Base-by-base conservation (phyloP, 1,140 invertebrate species). In the Lucilia sericata region DNA sequence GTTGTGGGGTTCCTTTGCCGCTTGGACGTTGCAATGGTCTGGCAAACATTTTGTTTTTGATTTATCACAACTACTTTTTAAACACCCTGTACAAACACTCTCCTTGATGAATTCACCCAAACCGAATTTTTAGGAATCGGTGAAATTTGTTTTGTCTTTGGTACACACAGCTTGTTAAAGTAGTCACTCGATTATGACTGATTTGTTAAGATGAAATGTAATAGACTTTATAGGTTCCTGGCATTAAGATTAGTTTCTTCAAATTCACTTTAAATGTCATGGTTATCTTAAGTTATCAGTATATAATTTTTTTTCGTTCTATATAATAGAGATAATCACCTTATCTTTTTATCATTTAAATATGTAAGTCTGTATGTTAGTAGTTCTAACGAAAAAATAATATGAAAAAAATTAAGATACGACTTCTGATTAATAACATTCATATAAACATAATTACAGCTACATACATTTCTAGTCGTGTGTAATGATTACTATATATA, bases 21-120 rank as follows among this genome's bases (percentile, higher is more conserved):
- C 12, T 17, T 36, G 47, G 34, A n/a, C 85, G 74, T 80, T 87
- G 84, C 14, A 85, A 74, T 82, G 87, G 86, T 49, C 49, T 84
- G 7, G 87, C 86, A 70, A 87, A 83, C 86, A 87, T 87, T 70
- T 21, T 86, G 80, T 21, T 70, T 10, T 9, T 25, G 13, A 9
- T 70, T 10, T 19, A 70, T 60, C 55, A 17, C 14, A n/a, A n/a
- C 14, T n/a, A 17, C 14, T 60, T 60, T 60, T 60, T n/a, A 60
- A 3, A 60, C n/a, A 17, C 13, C 55, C 7, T 7, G 2, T 60
- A 60, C 55, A 60, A 17, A n/a, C 55, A 60, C 55, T 55, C 17
- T 55, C 51, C 51, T 55, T 55, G 17, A 30, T 30, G 25, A 8
- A 17, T 65, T 65, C 60, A n/a, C n/a, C n/a, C n/a, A 19, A 17